Evolutionary conservation across 2,888 invertebrate genomes (phyloP), one percentile per base, ranked within the genome.

Genomic region (Glyphotaelius pellucidus): DNA sequence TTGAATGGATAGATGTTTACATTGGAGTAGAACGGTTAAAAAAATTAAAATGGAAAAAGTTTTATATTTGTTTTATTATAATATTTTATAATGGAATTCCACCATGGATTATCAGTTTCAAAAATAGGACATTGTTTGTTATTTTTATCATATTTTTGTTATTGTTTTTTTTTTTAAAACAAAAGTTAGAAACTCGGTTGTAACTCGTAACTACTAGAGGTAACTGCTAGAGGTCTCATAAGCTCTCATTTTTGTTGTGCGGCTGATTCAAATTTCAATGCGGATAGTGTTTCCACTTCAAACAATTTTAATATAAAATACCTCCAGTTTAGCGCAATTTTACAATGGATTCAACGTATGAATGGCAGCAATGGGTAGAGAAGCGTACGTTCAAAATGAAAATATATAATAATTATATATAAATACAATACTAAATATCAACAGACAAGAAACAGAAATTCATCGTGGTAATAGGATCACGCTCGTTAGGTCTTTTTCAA

Each of bases 401-500:
- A 67, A 67, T 25, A n/a, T 67, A 15, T 67, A 25, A 67, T 25
- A 25, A 3, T 25, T 11, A 38, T 11, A 38, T 12, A 42, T 42
- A 42, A 42, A 42, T 42, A 12, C 12, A 42, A 42, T 42, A 42
- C 12, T 7, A 67, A 25, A 9, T 67, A 32, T 19, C 11, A 30
- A n/a, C 42, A 86, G 42, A n/a, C 30, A 86, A 86, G 86, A 86
- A 86, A 86, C 5, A 67, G 25, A 67, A 67, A 67, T 9, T 42
- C 47, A 42, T 47, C 86, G 42, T 42, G 9, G 86, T 47, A 86
- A 86, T 30, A 88, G 88, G 31, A 88, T 88, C 88, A 88, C 52
- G 88, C 67, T 88, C 88, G 67, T 88, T 88, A 79, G 88, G 67
- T 30, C 35, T 38, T 52, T 67, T 88, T 67, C 88, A 52, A 32